Conservation (phyloP, 2,113 vertebrate genomes). For the Brachyhypopomus gauderio region DNA sequence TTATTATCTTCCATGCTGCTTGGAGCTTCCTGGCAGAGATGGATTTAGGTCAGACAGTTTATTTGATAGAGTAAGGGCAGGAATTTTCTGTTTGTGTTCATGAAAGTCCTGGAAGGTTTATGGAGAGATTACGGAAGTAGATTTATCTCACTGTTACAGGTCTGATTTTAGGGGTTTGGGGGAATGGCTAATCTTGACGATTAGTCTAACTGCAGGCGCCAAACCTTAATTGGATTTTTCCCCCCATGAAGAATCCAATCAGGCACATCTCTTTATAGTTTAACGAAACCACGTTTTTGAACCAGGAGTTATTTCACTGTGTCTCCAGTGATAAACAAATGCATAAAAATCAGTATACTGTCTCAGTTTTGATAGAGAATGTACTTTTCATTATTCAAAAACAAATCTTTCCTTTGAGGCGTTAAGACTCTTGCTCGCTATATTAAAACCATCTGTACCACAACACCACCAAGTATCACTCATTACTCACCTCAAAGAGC, state of each 20-base stretch:
- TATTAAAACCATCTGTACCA: background rate
- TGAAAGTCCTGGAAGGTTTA: constrained; percentile 20
- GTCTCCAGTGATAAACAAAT: background rate
- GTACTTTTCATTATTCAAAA: background rate
- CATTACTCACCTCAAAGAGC: too few relatives aligned
- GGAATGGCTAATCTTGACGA: constrained; percentile 64
- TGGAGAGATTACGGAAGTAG: constrained; percentile 62
- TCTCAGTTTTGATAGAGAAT: background rate
- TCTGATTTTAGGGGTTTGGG: constrained; percentile 58
- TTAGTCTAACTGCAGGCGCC: constrained; percentile 60
- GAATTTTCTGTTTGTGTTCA: constrained; percentile 51
- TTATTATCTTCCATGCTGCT: background rate
- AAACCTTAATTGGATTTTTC: constrained; percentile 71
- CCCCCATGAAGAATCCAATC: constrained; percentile 72
- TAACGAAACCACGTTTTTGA: constrained; percentile 28
- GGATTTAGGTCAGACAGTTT: background rate
- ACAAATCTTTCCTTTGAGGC: background rate
- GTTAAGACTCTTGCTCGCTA: background rate
- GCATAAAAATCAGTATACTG: background rate
- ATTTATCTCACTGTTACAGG: constrained; percentile 73
- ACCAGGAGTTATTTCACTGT: background rate
- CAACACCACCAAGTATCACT: background rate
- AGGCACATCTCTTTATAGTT: constrained; percentile 57
- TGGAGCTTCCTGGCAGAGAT: constrained; percentile 1
- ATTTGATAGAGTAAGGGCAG: constrained; percentile 23